Conservation (phyloP, 2,113 vertebrate genomes). For the Peromyscus maniculatus region DNA sequence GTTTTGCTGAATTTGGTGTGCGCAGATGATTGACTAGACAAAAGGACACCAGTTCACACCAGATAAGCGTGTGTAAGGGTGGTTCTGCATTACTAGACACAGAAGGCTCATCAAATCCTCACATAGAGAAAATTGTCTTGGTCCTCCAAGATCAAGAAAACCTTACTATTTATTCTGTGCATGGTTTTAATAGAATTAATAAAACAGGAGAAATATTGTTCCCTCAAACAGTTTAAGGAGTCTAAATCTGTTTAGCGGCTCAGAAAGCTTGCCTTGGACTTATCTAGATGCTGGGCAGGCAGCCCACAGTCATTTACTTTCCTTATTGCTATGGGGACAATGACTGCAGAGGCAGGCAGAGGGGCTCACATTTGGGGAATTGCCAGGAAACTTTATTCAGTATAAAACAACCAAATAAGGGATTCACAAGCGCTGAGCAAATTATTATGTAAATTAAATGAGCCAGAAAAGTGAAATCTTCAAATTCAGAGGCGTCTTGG, state of each 20-base stretch:
- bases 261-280: slow-evolving; percentile 23
- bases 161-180: not conserved
- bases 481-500: slow-evolving; percentile 72
- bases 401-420: slow-evolving; percentile 75
- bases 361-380: slow-evolving; percentile 66
- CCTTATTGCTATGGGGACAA: slow-evolving; percentile 30
- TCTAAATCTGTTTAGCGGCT: slow-evolving; percentile 12
- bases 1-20: not conserved
- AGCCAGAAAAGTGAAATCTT: slow-evolving; percentile 75
- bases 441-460: slow-evolving; percentile 80
- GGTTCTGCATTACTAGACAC: not conserved
- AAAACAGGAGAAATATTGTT: slow-evolving; percentile 5
- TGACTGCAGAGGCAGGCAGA: slow-evolving; percentile 18
- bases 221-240: not conserved
- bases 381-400: slow-evolving; percentile 69
- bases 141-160: not conserved
- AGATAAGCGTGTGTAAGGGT: not conserved
- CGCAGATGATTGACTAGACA: too few species aligned
- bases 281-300: not conserved
- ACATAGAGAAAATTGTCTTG: not conserved
- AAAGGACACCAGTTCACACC: not conserved
- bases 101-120: not conserved
- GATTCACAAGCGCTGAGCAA: slow-evolving; percentile 76
- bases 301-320: not conserved
- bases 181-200: slow-evolving; percentile 37